These are phyloP conservation scores for Diprion similis DNA, from an alignment of 1,140 invertebrate genomes.

Conservation along the genomic window DNA sequence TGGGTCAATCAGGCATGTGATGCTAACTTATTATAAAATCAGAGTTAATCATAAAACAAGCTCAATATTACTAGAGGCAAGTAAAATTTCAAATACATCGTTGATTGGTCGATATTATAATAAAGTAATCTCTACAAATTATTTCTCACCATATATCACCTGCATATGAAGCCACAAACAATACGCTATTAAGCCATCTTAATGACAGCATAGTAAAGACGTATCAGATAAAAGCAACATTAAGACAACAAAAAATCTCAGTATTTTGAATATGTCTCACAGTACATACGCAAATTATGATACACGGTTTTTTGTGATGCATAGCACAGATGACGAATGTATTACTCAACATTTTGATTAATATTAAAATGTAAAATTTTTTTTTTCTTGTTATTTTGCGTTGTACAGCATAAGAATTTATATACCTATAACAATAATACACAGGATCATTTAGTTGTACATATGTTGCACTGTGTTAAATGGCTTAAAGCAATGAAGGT, in stretches of 20 bases:
- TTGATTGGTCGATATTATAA: background rate
- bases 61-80: background rate
- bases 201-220: background rate
- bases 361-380: background rate
- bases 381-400: background rate
- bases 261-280: background rate
- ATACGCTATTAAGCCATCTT: background rate
- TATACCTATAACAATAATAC: no score
- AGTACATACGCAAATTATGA: background rate
- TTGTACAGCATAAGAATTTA: no score
- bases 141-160: background rate
- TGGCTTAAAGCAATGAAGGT: background rate
- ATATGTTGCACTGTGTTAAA: no score
- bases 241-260: background rate
- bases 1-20: no score
- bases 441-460: no score
- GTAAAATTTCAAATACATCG: background rate
- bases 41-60: no score
- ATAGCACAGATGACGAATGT: background rate
- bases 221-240: background rate
- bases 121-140: background rate
- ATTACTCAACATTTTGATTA: background rate
- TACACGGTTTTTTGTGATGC: background rate
- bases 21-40: no score
- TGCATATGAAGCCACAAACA: background rate